Base-by-base conservation (phyloP, 2,888 invertebrate species). In the Cinara cedri region DNA sequence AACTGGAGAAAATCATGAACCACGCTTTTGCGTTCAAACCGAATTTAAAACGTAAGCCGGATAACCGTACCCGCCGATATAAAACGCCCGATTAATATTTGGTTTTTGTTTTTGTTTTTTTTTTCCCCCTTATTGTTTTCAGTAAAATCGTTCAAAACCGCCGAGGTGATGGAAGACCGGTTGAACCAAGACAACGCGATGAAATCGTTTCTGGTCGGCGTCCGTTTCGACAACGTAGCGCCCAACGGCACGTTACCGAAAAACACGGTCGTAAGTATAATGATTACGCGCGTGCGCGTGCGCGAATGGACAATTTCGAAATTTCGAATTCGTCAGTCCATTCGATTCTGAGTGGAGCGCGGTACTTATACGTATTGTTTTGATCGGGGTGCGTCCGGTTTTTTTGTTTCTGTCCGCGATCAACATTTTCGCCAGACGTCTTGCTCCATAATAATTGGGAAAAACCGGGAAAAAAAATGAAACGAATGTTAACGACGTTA, bases 1-100 rank as follows among this genome's bases (percentile, higher is more conserved):
- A 71, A 46, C 72, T 83, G 54, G 75, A 82, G 21, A 81, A 66
- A 44, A 81, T 81, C 51, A 82, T 71, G 82, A 81, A 16, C 21
- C 14, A 44, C 44, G 65, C 76, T 13, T 66, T 78, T 21, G 4
- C 57, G 4, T 14, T 3, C 10, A 57, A 46, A 1, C 78, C 78
- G 3, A 78, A 78, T 19, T 42, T 46, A 9, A 70, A 70, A n/a
- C 49, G 78, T 78, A 70, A 78, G 78, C 60, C 1, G 16, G 34
- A 4, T 4, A 34, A 34, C 6, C 34, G 34, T 55, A 1, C 2
- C 21, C 46, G 24, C 24, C 16, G 10, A 26, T 24, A 16, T 26
- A 8, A 16, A 3, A 3, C 24, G 26, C 26, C 16, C 9, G 24
- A 60, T 34, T 14, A 19, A 54, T 19, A 8, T 54, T 19, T 55